A percentile compares a stretch with the other conserved stretches of the same genome.
These are phyloP conservation scores for Pogonophryne albipinna DNA, from an alignment of 2,797 vertebrate species.

Conservation along the genomic window DNA sequence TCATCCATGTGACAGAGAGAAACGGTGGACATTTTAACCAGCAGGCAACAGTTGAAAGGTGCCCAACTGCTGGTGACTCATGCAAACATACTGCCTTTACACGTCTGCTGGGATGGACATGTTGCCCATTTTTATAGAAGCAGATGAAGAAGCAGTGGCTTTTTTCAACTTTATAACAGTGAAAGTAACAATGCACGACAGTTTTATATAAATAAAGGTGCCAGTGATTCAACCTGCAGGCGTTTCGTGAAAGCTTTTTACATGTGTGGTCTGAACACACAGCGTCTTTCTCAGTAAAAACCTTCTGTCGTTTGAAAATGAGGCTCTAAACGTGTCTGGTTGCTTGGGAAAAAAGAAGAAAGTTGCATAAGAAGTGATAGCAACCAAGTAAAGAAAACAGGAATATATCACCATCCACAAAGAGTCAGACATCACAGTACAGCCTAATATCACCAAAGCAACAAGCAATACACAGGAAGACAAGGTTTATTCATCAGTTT, in stretches of 20 bases:
- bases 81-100: slow-evolving; percentile 35
- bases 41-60: slow-evolving; percentile 56
- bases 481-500: not conserved
- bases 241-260: slow-evolving; percentile 14
- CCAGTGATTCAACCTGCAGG: slow-evolving; percentile 31
- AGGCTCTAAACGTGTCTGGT: slow-evolving; percentile 11
- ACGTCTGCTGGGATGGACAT: slow-evolving; percentile 39
- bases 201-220: slow-evolving; percentile 29
- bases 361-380: slow-evolving; percentile 20
- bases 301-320: not conserved
- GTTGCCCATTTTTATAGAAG: slow-evolving; percentile 22
- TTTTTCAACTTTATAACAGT: slow-evolving; percentile 26
- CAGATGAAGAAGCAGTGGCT: not conserved
- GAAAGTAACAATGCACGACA: slow-evolving; percentile 32
- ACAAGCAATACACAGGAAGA: not conserved
- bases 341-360: not conserved
- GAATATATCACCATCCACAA: not conserved
- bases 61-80: slow-evolving; percentile 64
- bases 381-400: slow-evolving; percentile 16
- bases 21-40: slow-evolving; percentile 51
- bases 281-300: slow-evolving; percentile 14
- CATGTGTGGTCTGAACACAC: slow-evolving; percentile 14
- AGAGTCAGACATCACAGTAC: not conserved
- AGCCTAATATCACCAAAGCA: not conserved
- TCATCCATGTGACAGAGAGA: slow-evolving; percentile 51